Percentiles rank a stretch among this genome's conserved stretches.
Conservation (phyloP, 2,113 vertebrate species). For the Dasypus novemcinctus region DNA sequence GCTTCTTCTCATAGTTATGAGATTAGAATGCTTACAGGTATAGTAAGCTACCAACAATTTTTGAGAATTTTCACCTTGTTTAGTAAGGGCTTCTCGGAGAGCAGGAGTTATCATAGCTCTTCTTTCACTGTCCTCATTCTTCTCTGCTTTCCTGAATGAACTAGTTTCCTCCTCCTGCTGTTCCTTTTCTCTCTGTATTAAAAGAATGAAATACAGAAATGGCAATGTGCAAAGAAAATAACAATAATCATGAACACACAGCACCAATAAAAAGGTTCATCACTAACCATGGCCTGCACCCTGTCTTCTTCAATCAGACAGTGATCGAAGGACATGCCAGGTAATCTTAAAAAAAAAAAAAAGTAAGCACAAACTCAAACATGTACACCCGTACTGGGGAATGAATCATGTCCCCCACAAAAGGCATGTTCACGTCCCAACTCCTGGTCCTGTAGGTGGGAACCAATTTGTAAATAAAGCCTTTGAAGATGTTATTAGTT, state of each 20-base stretch:
- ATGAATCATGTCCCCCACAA: too few species aligned
- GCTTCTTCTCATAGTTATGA: not conserved
- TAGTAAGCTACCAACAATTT: too few species aligned
- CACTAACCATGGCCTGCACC: not conserved
- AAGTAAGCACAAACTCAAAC: not conserved
- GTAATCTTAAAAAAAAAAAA: not conserved
- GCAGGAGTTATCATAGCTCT: conserved; percentile 95
- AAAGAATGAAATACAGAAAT: conserved; percentile 44
- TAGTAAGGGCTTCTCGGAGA: conserved; percentile 90
- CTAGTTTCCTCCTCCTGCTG: conserved; percentile 26
- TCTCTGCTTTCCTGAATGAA: conserved; percentile 1
- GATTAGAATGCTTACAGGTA: not conserved
- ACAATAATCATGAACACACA: accelerated
- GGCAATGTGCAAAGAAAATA: not conserved
- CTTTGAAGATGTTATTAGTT: too few species aligned
- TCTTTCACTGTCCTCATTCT: conserved; percentile 79
- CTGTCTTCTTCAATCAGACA: not conserved
- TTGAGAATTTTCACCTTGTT: conserved; percentile 88
- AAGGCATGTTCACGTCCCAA: too few species aligned
- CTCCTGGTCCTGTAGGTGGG: too few species aligned
- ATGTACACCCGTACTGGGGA: not conserved
- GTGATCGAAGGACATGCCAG: not conserved
- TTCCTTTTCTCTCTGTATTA: conserved; percentile 83
- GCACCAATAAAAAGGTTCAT: not conserved
- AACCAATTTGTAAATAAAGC: too few species aligned